Evolutionary conservation across 2,113 vertebrate genomes (phyloP).

Genomic region (Gambusia affinis): DNA sequence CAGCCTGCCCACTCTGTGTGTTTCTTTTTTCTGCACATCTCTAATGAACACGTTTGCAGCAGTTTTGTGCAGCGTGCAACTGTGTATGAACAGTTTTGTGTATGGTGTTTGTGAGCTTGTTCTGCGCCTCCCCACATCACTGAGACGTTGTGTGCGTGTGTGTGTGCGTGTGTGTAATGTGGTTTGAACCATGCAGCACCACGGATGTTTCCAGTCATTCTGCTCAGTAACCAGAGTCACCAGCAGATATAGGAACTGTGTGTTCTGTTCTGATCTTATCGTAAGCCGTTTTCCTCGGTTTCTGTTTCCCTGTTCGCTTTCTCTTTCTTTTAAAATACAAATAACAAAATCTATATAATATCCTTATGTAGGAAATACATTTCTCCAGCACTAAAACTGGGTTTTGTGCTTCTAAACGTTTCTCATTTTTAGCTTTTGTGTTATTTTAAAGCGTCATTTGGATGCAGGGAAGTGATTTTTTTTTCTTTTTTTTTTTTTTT

Average conservation of each 20-base stretch:
- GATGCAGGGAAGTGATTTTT: background rate
- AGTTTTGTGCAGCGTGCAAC: background rate
- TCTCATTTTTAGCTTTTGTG: background rate
- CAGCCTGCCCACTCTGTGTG: background rate
- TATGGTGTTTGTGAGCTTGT: conserved; percentile 14
- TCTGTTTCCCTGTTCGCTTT: conserved; percentile 29
- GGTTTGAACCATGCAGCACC: conserved; percentile 42
- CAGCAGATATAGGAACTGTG: conserved; percentile 37
- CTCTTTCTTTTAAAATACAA: conserved; percentile 19
- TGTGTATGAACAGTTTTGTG: no score
- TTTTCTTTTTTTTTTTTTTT: background rate
- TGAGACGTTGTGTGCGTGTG: background rate
- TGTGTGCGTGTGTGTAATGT: conserved; percentile 31
- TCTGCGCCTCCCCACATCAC: conserved; percentile 43
- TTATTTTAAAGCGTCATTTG: background rate
- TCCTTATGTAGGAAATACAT: conserved; percentile 20
- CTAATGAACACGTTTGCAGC: conserved; percentile 7
- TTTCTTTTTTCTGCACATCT: background rate
- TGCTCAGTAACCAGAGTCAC: conserved; percentile 30
- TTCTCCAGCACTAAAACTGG: background rate
- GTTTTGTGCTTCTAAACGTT: background rate
- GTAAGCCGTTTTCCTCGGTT: conserved; percentile 38
- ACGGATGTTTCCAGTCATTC: conserved; percentile 64
- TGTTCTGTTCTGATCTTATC: conserved; percentile 59
- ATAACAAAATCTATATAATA: conserved; percentile 13